Percentiles rank a stretch among this genome's conserved stretches.
Evolutionary conservation across 2,797 vertebrate genomes (phyloP).

Genomic region (Rallus crepitans): DNA sequence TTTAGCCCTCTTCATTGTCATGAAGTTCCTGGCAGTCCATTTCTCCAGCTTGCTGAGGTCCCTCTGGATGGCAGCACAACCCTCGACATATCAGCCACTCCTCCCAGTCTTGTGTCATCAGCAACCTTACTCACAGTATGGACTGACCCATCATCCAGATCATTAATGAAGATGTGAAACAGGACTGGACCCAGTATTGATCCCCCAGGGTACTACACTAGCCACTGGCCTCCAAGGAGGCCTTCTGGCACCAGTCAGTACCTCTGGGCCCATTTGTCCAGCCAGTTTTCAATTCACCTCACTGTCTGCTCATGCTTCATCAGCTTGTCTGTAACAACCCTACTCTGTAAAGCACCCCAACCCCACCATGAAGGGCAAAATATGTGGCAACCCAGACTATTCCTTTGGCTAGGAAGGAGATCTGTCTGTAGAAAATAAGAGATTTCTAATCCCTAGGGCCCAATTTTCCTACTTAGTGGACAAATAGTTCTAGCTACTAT

Average conservation of each 20-base stretch:
- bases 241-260: neutral
- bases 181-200: no score
- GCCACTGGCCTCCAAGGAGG: neutral
- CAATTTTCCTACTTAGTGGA: neutral
- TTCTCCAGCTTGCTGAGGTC: no score
- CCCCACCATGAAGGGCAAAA: neutral
- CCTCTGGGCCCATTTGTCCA: neutral
- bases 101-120: no score
- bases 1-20: neutral
- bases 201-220: neutral
- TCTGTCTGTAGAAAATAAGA: neutral
- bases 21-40: neutral
- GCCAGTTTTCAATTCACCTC: neutral
- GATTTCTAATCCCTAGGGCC: neutral
- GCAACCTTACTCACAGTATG: no score
- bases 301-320: rapidly evolving
- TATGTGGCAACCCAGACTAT: neutral
- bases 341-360: neutral
- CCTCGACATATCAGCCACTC: no score
- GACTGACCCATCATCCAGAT: no score
- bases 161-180: no score
- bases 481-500: neutral
- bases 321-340: neutral
- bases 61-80: no score
- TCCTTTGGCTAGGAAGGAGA: neutral